Conservation (phyloP, 1,140 invertebrate genomes). For the Goniozus legneri region DNA sequence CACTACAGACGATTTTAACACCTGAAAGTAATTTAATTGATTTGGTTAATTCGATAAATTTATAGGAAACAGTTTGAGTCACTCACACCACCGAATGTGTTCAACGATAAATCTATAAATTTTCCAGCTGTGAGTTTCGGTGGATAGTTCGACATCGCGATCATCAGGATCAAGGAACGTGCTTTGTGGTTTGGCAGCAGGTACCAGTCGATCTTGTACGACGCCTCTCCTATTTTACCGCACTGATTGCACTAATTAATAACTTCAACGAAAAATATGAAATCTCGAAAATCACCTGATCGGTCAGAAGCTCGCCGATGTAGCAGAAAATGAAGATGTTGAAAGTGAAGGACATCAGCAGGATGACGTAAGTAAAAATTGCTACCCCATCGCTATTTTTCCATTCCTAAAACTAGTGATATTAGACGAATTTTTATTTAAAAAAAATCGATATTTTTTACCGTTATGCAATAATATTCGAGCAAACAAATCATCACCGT, state of each 20-base stretch:
- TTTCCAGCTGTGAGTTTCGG: conserved; percentile 23
- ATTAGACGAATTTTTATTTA: not conserved
- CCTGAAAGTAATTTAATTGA: conserved; percentile 3
- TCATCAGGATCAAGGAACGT: conserved; percentile 9
- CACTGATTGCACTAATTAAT: not conserved
- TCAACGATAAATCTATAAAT: conserved; percentile 16
- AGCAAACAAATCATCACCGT: conserved; percentile 12
- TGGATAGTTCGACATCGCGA: conserved; percentile 16
- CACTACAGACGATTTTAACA: conserved; percentile 10
- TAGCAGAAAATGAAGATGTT: conserved; percentile 32
- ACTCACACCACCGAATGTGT: conserved; percentile 18
- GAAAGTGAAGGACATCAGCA: conserved; percentile 26
- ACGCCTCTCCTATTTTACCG: conserved; percentile 7
- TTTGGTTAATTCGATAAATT: no score
- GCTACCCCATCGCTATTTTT: conserved; percentile 17
- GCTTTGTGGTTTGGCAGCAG: conserved; percentile 8
- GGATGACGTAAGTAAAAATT: conserved; percentile 21
- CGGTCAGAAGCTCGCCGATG: conserved; percentile 24
- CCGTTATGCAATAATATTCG: conserved; percentile 17
- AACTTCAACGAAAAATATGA: not conserved
- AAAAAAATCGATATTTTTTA: not conserved
- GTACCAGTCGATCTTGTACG: conserved; percentile 19
- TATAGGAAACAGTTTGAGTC: not conserved
- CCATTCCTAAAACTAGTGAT: conserved; percentile 22
- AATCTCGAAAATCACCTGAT: conserved; percentile 17